phyloP scores from a whole-genome alignment of 92 coral and sea anemone species.

The Porites cylindrica region DNA sequence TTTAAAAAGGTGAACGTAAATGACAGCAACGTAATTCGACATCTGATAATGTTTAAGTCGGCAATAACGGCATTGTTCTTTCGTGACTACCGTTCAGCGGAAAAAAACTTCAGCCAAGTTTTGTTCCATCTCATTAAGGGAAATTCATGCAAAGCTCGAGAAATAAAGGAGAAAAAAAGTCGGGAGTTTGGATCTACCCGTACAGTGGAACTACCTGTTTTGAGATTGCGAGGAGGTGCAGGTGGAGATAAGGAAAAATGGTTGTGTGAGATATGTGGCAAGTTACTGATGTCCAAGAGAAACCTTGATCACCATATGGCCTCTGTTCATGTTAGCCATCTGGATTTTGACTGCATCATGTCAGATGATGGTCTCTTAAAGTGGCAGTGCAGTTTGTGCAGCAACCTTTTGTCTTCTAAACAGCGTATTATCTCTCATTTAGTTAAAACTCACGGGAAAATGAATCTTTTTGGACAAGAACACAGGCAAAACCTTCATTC shows the following conservation, averaged over 20 bases:
- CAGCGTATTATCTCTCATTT: slow-evolving; percentile 39
- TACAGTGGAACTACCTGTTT: not conserved
- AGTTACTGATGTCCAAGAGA: slow-evolving; percentile 27
- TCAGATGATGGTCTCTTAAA: slow-evolving; percentile 4
- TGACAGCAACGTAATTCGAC: slow-evolving; percentile 5
- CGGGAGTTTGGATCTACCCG: not conserved
- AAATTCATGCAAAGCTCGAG: not conserved
- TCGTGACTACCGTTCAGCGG: not conserved
- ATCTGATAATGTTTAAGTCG: not conserved
- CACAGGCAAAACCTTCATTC: slow-evolving; percentile 17
- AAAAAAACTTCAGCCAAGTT: not conserved
- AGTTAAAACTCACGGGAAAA: slow-evolving; percentile 24
- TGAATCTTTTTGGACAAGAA: slow-evolving; percentile 14
- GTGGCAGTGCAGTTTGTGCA: slow-evolving; percentile 40
- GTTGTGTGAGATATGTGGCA: slow-evolving; percentile 42
- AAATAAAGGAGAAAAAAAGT: slow-evolving; percentile 2
- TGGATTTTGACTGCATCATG: not conserved
- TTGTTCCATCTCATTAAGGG: not conserved
- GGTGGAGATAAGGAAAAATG: slow-evolving; percentile 12
- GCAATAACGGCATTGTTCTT: slow-evolving; percentile 1
- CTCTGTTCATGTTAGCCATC: slow-evolving; percentile 11
- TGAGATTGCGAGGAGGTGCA: slow-evolving; percentile 43
- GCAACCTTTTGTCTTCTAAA: slow-evolving; percentile 18
- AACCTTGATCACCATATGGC: slow-evolving; percentile 30
- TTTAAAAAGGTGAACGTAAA: slow-evolving; percentile 4